Percentiles rank a stretch among this genome's conserved stretches.
Evolutionary conservation across 2,888 invertebrate genomes (phyloP).

Genomic region (Mimas tiliae): DNA sequence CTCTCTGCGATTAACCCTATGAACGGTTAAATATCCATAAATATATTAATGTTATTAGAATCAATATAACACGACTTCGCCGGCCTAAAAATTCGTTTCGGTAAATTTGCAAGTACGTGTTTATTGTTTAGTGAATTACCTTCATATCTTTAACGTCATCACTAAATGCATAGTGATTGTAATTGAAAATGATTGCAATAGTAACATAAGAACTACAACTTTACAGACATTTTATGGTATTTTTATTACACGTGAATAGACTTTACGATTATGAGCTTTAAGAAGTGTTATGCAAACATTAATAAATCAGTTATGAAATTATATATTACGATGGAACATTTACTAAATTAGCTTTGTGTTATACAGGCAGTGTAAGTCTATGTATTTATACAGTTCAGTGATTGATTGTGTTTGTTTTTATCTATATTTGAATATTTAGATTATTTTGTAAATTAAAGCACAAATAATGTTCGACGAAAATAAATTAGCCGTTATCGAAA

Average conservation of each 20-base stretch:
- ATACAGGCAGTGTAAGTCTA: not conserved
- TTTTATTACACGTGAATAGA: conserved; percentile 53
- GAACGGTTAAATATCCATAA: not conserved
- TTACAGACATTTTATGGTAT: conserved; percentile 51
- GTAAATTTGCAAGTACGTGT: not conserved
- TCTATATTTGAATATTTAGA: not conserved
- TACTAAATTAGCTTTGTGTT: not conserved
- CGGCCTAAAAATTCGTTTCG: not conserved
- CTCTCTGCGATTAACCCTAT: too few relatives aligned
- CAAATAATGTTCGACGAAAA: not conserved
- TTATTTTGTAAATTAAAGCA: not conserved
- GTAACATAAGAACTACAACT: conserved; percentile 45
- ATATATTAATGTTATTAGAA: not conserved
- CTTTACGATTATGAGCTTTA: conserved; percentile 48
- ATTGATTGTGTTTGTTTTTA: not conserved
- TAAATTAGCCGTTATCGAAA: not conserved
- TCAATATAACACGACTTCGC: not conserved
- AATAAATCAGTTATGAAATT: conserved; percentile 53
- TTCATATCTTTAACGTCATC: not conserved
- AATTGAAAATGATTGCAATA: conserved; percentile 43
- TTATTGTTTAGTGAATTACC: not conserved
- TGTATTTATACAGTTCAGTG: not conserved
- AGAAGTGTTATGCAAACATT: conserved; percentile 51
- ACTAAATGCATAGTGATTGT: conserved; percentile 23
- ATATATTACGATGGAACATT: conserved; percentile 9